These are phyloP conservation scores for Probaryconus sp. DNA, from an alignment of 1,140 invertebrate genomes.

Conservation along the genomic window DNA sequence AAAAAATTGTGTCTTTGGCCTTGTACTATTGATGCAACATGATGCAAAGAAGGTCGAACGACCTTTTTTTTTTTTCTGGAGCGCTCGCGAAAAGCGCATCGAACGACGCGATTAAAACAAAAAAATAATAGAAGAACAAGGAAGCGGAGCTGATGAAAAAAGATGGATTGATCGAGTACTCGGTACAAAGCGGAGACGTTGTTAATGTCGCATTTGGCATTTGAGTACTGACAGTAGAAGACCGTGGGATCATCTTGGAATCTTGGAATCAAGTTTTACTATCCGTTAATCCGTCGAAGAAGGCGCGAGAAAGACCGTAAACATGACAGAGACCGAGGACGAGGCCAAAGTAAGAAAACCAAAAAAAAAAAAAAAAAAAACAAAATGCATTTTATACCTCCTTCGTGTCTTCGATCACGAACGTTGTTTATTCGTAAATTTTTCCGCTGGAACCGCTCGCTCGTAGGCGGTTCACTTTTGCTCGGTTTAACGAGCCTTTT, in stretches of 20 bases:
- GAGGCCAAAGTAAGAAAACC: conserved; percentile 71
- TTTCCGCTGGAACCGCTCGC: no score
- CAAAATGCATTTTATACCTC: no score
- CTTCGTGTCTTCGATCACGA: conserved; percentile 15
- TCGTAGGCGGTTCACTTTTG: no score
- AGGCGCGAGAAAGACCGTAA: conserved; percentile 12
- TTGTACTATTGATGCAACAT: no score
- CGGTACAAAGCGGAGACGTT: conserved; percentile 64
- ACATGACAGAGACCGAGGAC: conserved; percentile 69
- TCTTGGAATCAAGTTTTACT: conserved; percentile 33
- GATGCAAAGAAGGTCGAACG: no score
- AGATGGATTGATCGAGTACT: conserved; percentile 56
- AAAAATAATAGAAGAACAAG: conserved; percentile 25
- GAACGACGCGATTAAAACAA: conserved; percentile 42
- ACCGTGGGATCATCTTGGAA: conserved; percentile 36
- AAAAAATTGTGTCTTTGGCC: no score
- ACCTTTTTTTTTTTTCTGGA: no score
- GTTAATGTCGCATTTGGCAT: conserved; percentile 76
- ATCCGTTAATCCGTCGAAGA: conserved; percentile 25
- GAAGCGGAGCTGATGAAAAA: conserved; percentile 44
- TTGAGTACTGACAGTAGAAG: conserved; percentile 62
- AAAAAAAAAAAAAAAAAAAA: no score
- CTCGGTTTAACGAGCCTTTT: no score
- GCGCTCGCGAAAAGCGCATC: conserved; percentile 31
- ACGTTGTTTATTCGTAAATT: conserved; percentile 14